Evolutionary conservation across 92 coral and sea anemone genomes (phyloP).

Genomic region (Umimayanthus kanabou): DNA sequence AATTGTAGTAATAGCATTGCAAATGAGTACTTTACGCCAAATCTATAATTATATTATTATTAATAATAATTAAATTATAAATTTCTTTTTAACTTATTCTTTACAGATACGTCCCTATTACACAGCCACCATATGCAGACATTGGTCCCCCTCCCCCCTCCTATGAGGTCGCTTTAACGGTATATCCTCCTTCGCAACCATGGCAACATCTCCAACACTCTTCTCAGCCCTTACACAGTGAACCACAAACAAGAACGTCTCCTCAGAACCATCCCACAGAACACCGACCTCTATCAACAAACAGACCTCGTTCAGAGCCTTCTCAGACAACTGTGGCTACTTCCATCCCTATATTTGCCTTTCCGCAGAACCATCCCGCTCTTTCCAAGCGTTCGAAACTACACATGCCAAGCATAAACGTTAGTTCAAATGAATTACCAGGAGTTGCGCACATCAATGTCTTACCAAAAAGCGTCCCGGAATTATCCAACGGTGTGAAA

Average conservation of each 20-base stretch:
- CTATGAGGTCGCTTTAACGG: slow-evolving; percentile 30
- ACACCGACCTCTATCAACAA: background rate
- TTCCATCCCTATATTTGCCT: background rate
- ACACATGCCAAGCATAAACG: background rate
- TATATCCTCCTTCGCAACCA: slow-evolving; percentile 36
- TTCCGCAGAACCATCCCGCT: background rate
- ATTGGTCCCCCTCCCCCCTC: slow-evolving; percentile 12
- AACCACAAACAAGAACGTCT: background rate
- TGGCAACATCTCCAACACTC: slow-evolving; percentile 35
- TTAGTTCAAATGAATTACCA: background rate
- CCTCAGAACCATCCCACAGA: background rate
- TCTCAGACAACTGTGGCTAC: background rate
- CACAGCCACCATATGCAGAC: background rate
- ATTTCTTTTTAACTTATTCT: background rate
- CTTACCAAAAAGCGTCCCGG: background rate
- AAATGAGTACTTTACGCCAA: too few species aligned
- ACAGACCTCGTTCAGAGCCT: background rate
- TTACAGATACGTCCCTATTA: slow-evolving; percentile 3
- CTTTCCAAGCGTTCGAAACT: background rate
- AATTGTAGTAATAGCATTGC: too few species aligned
- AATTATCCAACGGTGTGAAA: background rate
- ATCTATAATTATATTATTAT: too few species aligned
- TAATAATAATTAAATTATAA: background rate
- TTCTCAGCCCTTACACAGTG: background rate
- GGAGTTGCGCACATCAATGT: background rate